Evolutionary conservation across 1,140 invertebrate species (phyloP).

Genomic region (Drosophila leontia): DNA sequence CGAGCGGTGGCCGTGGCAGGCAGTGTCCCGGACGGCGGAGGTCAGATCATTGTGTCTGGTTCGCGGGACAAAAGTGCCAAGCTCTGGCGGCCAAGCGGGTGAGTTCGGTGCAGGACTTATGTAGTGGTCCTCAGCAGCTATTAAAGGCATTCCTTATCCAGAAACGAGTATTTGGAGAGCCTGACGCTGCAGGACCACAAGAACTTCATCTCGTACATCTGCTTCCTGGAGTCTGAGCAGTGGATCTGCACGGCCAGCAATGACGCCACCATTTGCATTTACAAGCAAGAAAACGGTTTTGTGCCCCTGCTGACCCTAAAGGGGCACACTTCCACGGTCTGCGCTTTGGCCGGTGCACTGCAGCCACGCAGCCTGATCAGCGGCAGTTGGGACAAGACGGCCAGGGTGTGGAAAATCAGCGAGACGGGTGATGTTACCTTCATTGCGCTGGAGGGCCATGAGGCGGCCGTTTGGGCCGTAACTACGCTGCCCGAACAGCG

Average conservation of each 20-base stretch:
- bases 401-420: slow-evolving; percentile 91
- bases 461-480: slow-evolving; percentile 95
- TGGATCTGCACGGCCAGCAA: slow-evolving; percentile 94
- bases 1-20: slow-evolving; percentile 90
- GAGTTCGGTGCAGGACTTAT: slow-evolving; percentile 34
- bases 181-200: slow-evolving; percentile 92
- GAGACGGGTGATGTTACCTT: slow-evolving; percentile 86
- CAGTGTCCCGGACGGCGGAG: slow-evolving; percentile 87
- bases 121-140: not conserved
- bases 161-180: slow-evolving; percentile 86
- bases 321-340: slow-evolving; percentile 92
- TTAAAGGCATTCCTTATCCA: slow-evolving; percentile 46
- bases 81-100: slow-evolving; percentile 93
- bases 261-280: slow-evolving; percentile 93
- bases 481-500: slow-evolving; percentile 87
- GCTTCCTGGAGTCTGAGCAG: slow-evolving; percentile 91
- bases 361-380: slow-evolving; percentile 86
- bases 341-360: slow-evolving; percentile 85
- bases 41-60: slow-evolving; percentile 91
- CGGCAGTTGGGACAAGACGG: slow-evolving; percentile 96
- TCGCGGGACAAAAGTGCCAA: slow-evolving; percentile 94
- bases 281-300: slow-evolving; percentile 87
- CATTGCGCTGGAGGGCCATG: slow-evolving; percentile 90
- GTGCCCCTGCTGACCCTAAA: slow-evolving; percentile 89
- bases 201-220: slow-evolving; percentile 94